Evolutionary conservation across 2,797 vertebrate species (phyloP), one percentile per base, ranked within the genome.

Genomic region (Gallinago stenura): DNA sequence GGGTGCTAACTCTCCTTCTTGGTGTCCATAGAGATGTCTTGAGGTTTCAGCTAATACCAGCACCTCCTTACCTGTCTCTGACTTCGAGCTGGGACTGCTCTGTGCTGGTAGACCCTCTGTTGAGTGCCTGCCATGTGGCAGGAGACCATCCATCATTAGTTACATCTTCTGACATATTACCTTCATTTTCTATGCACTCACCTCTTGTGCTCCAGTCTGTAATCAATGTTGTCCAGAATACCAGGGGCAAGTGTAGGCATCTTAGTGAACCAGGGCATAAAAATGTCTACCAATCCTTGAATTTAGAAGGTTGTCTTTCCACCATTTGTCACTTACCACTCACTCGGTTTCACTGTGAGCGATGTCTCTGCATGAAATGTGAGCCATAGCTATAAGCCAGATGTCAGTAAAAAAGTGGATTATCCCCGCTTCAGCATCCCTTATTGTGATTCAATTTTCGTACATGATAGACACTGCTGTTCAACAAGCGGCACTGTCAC

Each of bases 361-460:
- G 0, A 84, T 79, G 80, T 60, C 58, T 78, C 75, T 89, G 45
- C 65, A 58, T 90, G 73, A 93, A 79, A 90, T 76, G 70, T 73
- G 70, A 91, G 62, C 73, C 77, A 68, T 24, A 73, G 46, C 66
- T 90, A 24, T 88, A 90, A 87, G 24, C 45, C 66, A 91, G 56
- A 76, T 94, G 82, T 88, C 91, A 93, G 87, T 87, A 79, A 81
- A 90, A 88, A 93, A 72, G 77, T 93, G 68, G 85, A 90, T 96
- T 95, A 91, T 89, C 83, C 54, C 66, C 82, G 65, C 69, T 93
- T 90, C 83, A 91, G 54, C 1, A 1, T 96, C 58, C 51, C 64
- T 90, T 91, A 77, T 89, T 94, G 73, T 93, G 70, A 79, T 91
- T 95, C 76, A 82, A 17, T 96, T 94, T 93, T 76, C 0, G 1